Evolutionary conservation across 1,140 invertebrate species (phyloP), one percentile per base, ranked within the genome.

Genomic region (Leptinotarsa texana): DNA sequence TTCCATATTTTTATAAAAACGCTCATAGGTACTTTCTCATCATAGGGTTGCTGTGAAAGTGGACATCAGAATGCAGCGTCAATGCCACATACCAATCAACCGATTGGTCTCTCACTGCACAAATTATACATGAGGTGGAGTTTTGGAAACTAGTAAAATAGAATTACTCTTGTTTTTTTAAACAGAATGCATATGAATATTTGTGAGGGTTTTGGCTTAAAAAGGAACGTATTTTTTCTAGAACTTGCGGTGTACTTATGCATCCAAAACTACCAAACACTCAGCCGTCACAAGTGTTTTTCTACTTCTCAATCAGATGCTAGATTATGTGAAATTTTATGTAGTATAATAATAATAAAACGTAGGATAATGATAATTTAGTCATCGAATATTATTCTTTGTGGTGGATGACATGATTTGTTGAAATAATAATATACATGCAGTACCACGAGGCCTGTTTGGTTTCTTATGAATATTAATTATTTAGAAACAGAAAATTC

Each of bases 21-120:
- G 80, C 84, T 84, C 79, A 84, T 83, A 79, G 82, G 80, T 82
- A 80, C 78, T 85, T 85, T 85, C 83, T 85, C 83, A 80, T 80
- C 81, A 82, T 84, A 84, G 84, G 84, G 83, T 77, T 82, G 82
- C 82, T 80, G 78, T 75, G 51, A 57, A 57, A 75, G 75, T 81
- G 81, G 82, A 83, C 79, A 72, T 78, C 80, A 72, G 72, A 76
- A 74, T 80, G 75, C 76, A 82, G 62, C 79, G 70, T 78, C 79
- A 79, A 76, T 77, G 71, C 74, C 79, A 73, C 77, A 77, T 72
- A 73, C 77, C 79, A 81, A 80, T 82, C 79, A 78, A 48, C 80
- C 80, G 79, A 82, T 82, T 81, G 80, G 79, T 83, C 74, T 75
- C 73, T 78, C 68, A 69, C 68, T 48, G 57, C 71, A 74, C 68